Conservation (phyloP, 2,113 vertebrate genomes). For the Melospiza melodia region DNA sequence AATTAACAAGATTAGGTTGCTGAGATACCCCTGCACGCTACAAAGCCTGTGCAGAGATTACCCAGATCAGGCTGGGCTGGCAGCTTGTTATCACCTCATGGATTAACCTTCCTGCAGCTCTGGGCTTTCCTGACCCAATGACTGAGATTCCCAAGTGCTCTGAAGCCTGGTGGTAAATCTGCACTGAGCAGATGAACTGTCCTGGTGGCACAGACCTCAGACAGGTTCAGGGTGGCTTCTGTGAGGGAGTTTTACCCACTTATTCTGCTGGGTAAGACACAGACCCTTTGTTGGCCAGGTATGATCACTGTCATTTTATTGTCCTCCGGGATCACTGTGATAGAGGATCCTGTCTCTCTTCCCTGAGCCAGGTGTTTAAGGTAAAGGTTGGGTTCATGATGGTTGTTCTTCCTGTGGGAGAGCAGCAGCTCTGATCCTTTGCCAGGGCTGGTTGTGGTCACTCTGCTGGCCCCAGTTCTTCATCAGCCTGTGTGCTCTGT, state of each 20-base stretch:
- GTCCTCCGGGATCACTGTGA: background rate
- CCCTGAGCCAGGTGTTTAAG: background rate
- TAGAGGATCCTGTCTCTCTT: background rate
- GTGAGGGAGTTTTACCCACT: background rate
- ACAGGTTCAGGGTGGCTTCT: background rate
- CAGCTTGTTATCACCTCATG: conserved; percentile 18
- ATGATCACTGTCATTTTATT: background rate
- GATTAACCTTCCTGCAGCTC: conserved; percentile 33
- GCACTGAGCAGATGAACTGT: background rate
- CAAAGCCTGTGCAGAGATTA: conserved; percentile 5
- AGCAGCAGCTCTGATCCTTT: background rate
- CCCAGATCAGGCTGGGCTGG: background rate
- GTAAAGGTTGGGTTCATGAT: background rate
- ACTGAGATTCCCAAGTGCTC: conserved; percentile 21
- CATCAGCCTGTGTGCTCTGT: background rate
- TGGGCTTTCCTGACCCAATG: conserved; percentile 44
- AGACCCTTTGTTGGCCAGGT: background rate
- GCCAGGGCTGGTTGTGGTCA: background rate
- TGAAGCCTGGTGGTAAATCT: background rate
- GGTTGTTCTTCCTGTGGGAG: background rate
- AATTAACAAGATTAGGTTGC: conserved; percentile 52
- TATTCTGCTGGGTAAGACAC: background rate
- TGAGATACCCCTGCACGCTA: background rate
- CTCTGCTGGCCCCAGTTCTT: background rate
- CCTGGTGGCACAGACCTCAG: background rate